phyloP scores from a whole-genome alignment of 2,113 vertebrate genomes.

The Sturnira hondurensis region DNA sequence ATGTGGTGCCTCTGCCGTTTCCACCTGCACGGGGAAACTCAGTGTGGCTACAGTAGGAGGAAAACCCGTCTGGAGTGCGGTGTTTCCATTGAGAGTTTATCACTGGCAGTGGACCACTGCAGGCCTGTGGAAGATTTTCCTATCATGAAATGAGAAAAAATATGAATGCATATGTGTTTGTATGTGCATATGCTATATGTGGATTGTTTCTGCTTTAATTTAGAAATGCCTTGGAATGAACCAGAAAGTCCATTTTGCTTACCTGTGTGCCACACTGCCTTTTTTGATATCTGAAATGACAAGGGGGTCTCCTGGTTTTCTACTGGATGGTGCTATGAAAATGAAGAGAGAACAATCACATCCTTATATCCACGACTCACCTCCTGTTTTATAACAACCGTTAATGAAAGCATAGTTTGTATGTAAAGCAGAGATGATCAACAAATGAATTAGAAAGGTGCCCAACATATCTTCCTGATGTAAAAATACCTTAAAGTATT shows the following conservation, averaged over 20 bases:
- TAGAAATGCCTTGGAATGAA: neutral
- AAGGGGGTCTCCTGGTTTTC: conserved; percentile 94
- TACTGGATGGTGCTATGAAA: conserved; percentile 93
- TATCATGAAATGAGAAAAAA: neutral
- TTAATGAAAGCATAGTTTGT: neutral
- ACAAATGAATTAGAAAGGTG: neutral
- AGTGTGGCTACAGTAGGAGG: neutral
- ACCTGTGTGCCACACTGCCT: conserved; percentile 99
- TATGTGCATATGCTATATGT: neutral
- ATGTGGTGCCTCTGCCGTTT: neutral
- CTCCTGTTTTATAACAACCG: neutral
- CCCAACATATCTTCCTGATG: neutral
- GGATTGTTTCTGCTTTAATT: neutral
- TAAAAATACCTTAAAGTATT: neutral
- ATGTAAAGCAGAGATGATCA: neutral
- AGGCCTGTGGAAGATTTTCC: neutral
- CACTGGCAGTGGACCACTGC: neutral
- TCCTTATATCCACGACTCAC: neutral
- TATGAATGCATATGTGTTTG: neutral
- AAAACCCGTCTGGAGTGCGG: neutral
- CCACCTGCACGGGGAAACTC: neutral
- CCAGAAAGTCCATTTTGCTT: conserved; percentile 53
- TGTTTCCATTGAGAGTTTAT: neutral
- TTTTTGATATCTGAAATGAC: conserved; percentile 99
- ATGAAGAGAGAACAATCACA: conserved; percentile 45